Percentiles rank a stretch among this genome's conserved stretches.
These are phyloP conservation scores for Falco peregrinus DNA, from an alignment of 2,797 vertebrate species.

Conservation along the genomic window DNA sequence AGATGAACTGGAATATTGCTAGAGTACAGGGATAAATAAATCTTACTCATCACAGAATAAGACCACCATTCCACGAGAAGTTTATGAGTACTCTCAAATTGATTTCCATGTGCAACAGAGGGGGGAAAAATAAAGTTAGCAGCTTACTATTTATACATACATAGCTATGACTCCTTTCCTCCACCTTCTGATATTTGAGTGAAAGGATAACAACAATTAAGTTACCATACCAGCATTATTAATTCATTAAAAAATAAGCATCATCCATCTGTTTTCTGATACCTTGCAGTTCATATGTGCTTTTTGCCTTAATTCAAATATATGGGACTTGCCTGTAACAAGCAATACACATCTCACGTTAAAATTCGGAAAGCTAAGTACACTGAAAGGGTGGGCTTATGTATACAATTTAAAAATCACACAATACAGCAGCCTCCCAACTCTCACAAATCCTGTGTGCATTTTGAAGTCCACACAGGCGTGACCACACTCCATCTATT, in stretches of 20 bases:
- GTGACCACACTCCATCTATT: background rate
- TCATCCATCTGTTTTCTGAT: background rate
- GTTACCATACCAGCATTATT: background rate
- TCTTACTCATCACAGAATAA: background rate
- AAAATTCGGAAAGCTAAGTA: background rate
- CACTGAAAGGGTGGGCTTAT: background rate
- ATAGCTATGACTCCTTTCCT: background rate
- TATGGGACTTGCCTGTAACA: background rate
- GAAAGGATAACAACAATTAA: background rate
- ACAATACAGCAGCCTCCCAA: background rate
- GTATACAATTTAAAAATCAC: background rate
- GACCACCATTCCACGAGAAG: background rate
- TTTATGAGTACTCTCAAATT: background rate
- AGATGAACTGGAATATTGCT: background rate
- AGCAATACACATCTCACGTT: background rate
- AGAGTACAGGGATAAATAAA: background rate
- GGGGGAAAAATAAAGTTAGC: background rate
- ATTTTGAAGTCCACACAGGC: background rate
- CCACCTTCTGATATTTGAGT: background rate
- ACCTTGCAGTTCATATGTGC: background rate
- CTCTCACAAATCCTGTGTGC: background rate
- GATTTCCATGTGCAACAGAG: background rate
- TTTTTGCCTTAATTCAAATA: background rate
- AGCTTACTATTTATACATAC: background rate
- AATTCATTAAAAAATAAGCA: background rate